These are phyloP conservation scores for Poecilobothrus nobilitatus DNA, from an alignment of 2,888 invertebrate genomes.

Conservation along the genomic window DNA sequence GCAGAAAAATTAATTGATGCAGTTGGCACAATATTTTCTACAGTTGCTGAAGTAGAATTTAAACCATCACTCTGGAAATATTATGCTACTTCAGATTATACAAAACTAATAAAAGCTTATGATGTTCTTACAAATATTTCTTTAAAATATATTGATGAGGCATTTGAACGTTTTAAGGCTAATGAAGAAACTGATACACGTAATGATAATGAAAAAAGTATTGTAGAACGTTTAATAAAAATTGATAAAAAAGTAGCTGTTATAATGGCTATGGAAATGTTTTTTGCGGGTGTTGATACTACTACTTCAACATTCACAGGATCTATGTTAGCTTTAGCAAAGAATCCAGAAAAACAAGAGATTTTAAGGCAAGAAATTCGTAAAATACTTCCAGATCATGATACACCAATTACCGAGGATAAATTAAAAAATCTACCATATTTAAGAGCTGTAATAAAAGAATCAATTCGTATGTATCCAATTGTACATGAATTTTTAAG, in stretches of 20 bases:
- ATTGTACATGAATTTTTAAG: conserved; percentile 52
- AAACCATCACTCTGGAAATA: conserved; percentile 35
- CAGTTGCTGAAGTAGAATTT: conserved; percentile 25
- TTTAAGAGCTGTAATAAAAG: conserved; percentile 66
- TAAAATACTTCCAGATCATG: conserved; percentile 39
- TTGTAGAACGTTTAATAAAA: conserved; percentile 56
- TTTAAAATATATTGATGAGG: conserved; percentile 33
- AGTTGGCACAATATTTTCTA: conserved; percentile 14
- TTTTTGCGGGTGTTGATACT: conserved; percentile 63
- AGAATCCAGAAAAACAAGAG: conserved; percentile 53
- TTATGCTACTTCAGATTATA: conserved; percentile 31
- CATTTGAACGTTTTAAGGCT: conserved; percentile 33
- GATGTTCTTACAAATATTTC: conserved; percentile 27
- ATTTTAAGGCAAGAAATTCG: conserved; percentile 50
- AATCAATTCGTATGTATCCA: conserved; percentile 57
- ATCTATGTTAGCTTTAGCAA: conserved; percentile 52
- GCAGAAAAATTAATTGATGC: conserved; percentile 18
- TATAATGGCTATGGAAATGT: conserved; percentile 61
- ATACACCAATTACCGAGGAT: conserved; percentile 41
- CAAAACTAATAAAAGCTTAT: conserved; percentile 26
- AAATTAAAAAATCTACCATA: conserved; percentile 49
- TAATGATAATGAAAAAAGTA: conserved; percentile 46
- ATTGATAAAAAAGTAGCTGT: conserved; percentile 54
- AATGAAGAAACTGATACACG: conserved; percentile 24
- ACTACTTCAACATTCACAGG: conserved; percentile 44